These are phyloP conservation scores for Origma solitaria DNA, from an alignment of 2,113 vertebrate species.

Conservation along the genomic window DNA sequence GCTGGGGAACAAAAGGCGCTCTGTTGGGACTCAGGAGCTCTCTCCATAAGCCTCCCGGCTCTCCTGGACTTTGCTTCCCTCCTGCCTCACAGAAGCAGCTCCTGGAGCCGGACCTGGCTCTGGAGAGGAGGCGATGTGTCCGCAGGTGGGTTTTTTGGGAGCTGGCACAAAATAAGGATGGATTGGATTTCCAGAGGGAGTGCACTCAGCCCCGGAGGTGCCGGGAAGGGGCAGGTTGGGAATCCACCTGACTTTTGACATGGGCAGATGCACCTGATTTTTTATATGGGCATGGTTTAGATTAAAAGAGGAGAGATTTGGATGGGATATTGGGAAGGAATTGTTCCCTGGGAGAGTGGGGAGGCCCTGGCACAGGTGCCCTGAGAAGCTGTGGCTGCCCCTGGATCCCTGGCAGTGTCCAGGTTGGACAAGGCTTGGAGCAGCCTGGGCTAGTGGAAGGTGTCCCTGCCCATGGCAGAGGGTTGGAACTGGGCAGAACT, in stretches of 20 bases:
- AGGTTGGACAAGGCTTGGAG: accelerated
- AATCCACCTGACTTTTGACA: too few species aligned
- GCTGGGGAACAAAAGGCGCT: conserved; percentile 58
- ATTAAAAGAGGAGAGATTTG: not conserved
- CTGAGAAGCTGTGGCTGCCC: not conserved
- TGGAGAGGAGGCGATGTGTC: not conserved
- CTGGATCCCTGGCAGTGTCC: not conserved
- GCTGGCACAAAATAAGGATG: accelerated
- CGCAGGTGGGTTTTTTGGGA: not conserved
- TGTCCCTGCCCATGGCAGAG: not conserved
- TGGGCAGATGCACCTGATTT: not conserved
- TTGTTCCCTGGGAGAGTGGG: not conserved
- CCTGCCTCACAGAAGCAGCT: not conserved
- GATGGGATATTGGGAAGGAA: not conserved
- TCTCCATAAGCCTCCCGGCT: not conserved
- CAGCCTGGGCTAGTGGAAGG: accelerated
- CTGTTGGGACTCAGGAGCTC: conserved; percentile 13
- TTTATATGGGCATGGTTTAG: not conserved
- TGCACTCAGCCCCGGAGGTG: accelerated
- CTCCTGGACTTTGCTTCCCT: conserved; percentile 59
- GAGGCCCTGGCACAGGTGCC: not conserved
- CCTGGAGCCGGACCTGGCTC: not conserved
- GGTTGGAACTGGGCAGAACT: not conserved
- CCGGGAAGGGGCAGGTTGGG: not conserved
- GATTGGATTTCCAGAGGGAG: not conserved